Conservation (phyloP, 1,140 invertebrate species). For the Bombus superbus region DNA sequence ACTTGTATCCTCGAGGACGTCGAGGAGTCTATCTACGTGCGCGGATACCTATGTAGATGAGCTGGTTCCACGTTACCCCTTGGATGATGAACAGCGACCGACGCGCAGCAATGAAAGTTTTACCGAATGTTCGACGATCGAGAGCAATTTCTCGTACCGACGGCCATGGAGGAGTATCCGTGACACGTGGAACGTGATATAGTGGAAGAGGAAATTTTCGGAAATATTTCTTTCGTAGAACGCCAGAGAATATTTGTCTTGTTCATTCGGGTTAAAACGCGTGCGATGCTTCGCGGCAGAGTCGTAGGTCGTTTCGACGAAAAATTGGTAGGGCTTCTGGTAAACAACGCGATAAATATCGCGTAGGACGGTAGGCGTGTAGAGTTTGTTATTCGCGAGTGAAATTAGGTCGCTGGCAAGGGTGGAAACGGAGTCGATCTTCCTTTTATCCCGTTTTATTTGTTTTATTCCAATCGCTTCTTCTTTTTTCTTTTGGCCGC, state of each 20-base stretch:
- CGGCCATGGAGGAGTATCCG: slow-evolving; percentile 30
- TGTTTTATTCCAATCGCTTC: too few relatives aligned
- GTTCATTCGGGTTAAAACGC: not conserved
- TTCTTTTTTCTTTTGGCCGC: not conserved
- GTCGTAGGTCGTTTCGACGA: not conserved
- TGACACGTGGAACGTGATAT: not conserved
- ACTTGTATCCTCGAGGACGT: not conserved
- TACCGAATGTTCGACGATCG: slow-evolving; percentile 57
- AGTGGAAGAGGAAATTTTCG: not conserved
- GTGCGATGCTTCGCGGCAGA: too few relatives aligned
- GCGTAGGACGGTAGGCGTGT: too few relatives aligned
- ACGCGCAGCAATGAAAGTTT: slow-evolving; percentile 61
- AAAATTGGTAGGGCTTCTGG: slow-evolving; percentile 8
- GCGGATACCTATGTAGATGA: slow-evolving; percentile 33
- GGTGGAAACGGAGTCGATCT: not conserved
- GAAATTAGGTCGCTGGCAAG: slow-evolving; percentile 20
- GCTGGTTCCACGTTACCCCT: not conserved
- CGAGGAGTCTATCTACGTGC: not conserved
- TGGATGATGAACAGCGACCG: slow-evolving; percentile 58
- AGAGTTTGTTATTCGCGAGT: slow-evolving; percentile 21
- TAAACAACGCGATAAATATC: slow-evolving; percentile 55
- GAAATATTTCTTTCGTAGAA: not conserved
- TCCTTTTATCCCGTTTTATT: not conserved
- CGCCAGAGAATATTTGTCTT: not conserved
- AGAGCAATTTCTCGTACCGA: slow-evolving; percentile 6